phyloP scores from a whole-genome alignment of 2,797 vertebrate genomes.

The Champsocephalus gunnari region DNA sequence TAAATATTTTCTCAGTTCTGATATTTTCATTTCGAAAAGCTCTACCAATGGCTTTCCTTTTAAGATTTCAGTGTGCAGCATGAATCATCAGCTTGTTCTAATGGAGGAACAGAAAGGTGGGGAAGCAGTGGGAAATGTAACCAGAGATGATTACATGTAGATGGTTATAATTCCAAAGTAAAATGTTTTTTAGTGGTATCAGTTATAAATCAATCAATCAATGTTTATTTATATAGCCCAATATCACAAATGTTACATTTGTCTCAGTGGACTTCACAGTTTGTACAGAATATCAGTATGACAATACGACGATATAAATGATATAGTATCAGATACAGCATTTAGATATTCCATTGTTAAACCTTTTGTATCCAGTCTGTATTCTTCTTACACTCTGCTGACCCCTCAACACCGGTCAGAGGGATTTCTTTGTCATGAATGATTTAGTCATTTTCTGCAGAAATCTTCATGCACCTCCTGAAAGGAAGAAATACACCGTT shows the following conservation, averaged over 20 bases:
- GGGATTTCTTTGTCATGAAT: slow-evolving; percentile 6
- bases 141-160: background rate
- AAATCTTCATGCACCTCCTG: background rate
- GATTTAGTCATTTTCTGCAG: slow-evolving; percentile 12
- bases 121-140: background rate
- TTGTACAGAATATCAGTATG: no score
- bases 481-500: background rate
- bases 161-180: no score
- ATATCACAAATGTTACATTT: no score
- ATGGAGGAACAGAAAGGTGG: background rate
- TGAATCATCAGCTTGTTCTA: background rate
- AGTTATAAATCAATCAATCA: background rate
- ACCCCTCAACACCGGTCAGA: background rate
- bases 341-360: background rate
- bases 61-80: background rate
- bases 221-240: no score
- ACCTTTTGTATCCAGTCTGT: background rate
- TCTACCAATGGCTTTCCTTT: background rate
- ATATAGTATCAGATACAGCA: no score
- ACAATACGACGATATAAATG: background rate
- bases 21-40: background rate
- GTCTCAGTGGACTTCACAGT: no score
- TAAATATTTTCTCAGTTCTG: background rate
- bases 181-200: background rate
- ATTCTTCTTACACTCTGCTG: background rate